Evolutionary conservation across 1,140 invertebrate genomes (phyloP).

Genomic region (Drosophila grimshawi): DNA sequence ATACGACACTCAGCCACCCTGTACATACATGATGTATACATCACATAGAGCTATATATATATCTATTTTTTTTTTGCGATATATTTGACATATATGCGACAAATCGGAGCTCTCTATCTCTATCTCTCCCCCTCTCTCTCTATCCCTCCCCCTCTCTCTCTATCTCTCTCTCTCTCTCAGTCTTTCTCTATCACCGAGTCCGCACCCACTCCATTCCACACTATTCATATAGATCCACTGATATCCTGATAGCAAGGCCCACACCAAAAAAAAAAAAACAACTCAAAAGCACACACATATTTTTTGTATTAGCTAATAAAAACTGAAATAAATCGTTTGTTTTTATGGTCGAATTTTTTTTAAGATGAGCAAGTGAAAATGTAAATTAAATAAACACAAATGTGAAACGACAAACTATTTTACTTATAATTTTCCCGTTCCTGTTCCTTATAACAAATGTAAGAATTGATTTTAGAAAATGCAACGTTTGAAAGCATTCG

Average conservation of each 20-base stretch:
- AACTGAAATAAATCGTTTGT: constrained; percentile 43
- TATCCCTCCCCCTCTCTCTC: background rate
- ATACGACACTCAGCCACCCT: constrained; percentile 12
- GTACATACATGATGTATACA: constrained; percentile 41
- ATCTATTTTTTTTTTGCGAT: background rate
- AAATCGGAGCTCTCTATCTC: background rate
- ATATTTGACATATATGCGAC: background rate
- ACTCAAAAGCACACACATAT: constrained; percentile 19
- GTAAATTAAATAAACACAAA: constrained; percentile 12
- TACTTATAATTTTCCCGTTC: no score
- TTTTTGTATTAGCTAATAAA: constrained; percentile 32
- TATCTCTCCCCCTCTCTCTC: background rate
- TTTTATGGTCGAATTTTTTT: constrained; percentile 57
- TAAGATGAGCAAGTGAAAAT: constrained; percentile 41
- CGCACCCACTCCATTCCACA: background rate
- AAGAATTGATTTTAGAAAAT: no score
- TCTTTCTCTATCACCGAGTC: background rate
- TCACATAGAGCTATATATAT: background rate
- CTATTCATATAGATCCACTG: no score
- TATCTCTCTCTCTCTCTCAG: background rate
- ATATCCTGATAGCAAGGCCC: no score
- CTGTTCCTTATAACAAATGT: no score
- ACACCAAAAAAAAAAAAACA: constrained; percentile 1
- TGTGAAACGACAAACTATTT: constrained; percentile 50
- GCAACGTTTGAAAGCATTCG: no score